Conservation (phyloP, 2,113 vertebrate species). For the Sardina pilchardus region DNA sequence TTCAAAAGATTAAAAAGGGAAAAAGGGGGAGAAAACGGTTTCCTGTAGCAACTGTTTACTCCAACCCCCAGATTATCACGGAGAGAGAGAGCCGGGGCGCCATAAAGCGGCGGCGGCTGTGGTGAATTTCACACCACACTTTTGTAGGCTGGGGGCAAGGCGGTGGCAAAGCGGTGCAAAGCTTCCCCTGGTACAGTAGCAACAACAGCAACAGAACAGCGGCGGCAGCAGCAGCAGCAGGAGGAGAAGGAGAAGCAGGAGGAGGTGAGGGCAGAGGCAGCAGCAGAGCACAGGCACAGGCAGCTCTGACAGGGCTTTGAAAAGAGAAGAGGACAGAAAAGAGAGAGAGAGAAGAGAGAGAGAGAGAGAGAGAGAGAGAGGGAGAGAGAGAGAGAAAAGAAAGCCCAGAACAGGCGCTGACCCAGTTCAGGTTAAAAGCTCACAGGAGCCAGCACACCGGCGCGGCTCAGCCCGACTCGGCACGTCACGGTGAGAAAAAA, state of each 20-base stretch:
- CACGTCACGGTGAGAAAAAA: background rate
- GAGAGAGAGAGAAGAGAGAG: conserved; percentile 19
- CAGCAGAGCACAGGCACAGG: background rate
- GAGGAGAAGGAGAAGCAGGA: background rate
- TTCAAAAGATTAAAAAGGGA: conserved; percentile 45
- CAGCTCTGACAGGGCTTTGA: conserved; percentile 47
- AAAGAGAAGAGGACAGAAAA: conserved; percentile 6
- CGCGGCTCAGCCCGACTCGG: background rate
- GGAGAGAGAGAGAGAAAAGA: background rate
- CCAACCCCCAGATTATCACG: conserved; percentile 12
- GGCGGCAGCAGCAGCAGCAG: background rate
- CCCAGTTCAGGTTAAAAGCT: conserved; percentile 56
- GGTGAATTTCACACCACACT: conserved; percentile 47
- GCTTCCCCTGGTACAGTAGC: conserved; percentile 7
- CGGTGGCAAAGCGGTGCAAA: background rate
- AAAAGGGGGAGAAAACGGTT: conserved; percentile 33
- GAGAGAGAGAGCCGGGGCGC: conserved; percentile 40
- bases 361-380: conserved; percentile 2
- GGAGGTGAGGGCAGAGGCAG: background rate
- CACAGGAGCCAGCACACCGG: conserved; percentile 17
- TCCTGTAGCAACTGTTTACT: conserved; percentile 45
- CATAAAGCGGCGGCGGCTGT: conserved; percentile 39
- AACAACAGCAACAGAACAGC: background rate
- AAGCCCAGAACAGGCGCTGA: conserved; percentile 43
- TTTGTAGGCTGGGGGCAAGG: conserved; percentile 48